These are phyloP conservation scores for Agonopterix alstromeriana DNA, from an alignment of 2,888 invertebrate genomes.

Conservation along the genomic window DNA sequence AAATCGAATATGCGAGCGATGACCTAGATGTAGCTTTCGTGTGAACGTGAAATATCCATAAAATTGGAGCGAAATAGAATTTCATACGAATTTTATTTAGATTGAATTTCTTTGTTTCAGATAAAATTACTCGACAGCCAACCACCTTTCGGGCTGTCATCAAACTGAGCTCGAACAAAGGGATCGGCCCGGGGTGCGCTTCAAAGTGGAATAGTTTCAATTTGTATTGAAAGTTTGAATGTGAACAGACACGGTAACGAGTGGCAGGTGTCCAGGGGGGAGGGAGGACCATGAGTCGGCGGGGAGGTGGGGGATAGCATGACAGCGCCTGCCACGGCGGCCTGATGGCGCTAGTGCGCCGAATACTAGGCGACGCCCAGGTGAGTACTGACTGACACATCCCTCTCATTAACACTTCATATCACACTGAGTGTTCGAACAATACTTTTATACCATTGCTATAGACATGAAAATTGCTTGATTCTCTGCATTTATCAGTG, in stretches of 20 bases:
- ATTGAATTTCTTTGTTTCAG: slow-evolving; percentile 8
- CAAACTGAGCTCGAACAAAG: slow-evolving; percentile 18
- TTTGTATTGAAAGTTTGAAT: slow-evolving; percentile 37
- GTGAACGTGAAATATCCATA: background rate
- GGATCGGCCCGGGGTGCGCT: slow-evolving; percentile 17
- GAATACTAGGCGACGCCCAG: slow-evolving; percentile 91
- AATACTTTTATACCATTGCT: background rate
- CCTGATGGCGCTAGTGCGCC: slow-evolving; percentile 91
- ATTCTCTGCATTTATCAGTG: slow-evolving; percentile 2
- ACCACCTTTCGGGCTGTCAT: background rate
- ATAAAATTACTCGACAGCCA: background rate
- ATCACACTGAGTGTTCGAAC: too few species aligned
- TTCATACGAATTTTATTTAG: too few species aligned
- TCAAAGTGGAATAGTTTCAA: slow-evolving; percentile 47
- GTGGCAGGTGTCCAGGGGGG: slow-evolving; percentile 32
- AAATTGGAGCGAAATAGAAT: background rate
- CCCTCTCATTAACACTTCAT: too few species aligned
- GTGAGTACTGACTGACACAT: slow-evolving; percentile 48
- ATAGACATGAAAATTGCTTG: background rate
- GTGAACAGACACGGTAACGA: slow-evolving; percentile 27
- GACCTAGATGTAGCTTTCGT: too few species aligned
- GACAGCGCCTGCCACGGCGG: slow-evolving; percentile 78
- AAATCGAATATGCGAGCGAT: too few species aligned
- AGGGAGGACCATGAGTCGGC: slow-evolving; percentile 38
- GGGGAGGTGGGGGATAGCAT: slow-evolving; percentile 69